A percentile compares a stretch with the other conserved stretches of the same genome.
Evolutionary conservation across 2,888 invertebrate species (phyloP).

Genomic region (Empis stercorea): DNA sequence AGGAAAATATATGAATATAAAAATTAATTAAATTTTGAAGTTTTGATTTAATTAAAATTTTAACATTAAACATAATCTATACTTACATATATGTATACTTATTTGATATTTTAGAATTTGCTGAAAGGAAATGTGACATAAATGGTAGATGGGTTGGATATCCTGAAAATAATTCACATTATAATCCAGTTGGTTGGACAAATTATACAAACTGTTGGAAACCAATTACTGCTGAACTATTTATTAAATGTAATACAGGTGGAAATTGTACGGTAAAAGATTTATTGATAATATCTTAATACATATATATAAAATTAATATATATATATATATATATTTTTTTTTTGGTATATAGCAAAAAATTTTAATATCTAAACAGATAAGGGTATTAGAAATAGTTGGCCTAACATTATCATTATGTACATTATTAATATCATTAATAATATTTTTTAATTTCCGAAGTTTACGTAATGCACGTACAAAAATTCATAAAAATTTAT

Average conservation of each 20-base stretch:
- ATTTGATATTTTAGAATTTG: slow-evolving; percentile 49
- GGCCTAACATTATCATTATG: slow-evolving; percentile 69
- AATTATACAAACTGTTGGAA: slow-evolving; percentile 72
- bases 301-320: background rate
- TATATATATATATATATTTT: too few species aligned
- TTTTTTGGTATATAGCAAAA: slow-evolving; percentile 44
- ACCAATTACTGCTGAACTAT: slow-evolving; percentile 50
- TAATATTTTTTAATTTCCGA: slow-evolving; percentile 70
- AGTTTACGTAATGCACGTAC: slow-evolving; percentile 70
- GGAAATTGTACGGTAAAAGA: slow-evolving; percentile 38
- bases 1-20: too few species aligned
- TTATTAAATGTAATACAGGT: slow-evolving; percentile 41
- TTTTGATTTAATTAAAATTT: too few species aligned
- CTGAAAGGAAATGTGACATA: slow-evolving; percentile 52
- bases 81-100: background rate
- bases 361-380: slow-evolving; percentile 54
- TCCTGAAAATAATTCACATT: slow-evolving; percentile 33
- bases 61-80: too few species aligned
- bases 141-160: slow-evolving; percentile 58
- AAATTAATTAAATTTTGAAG: too few species aligned
- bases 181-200: slow-evolving; percentile 54
- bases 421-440: slow-evolving; percentile 58
- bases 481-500: slow-evolving; percentile 74
- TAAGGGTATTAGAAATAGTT: slow-evolving; percentile 67
- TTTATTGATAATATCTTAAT: background rate